Percentiles rank a stretch among this genome's conserved stretches.
Conservation (phyloP, 2,888 invertebrate genomes). For the Sinelater perroti region DNA sequence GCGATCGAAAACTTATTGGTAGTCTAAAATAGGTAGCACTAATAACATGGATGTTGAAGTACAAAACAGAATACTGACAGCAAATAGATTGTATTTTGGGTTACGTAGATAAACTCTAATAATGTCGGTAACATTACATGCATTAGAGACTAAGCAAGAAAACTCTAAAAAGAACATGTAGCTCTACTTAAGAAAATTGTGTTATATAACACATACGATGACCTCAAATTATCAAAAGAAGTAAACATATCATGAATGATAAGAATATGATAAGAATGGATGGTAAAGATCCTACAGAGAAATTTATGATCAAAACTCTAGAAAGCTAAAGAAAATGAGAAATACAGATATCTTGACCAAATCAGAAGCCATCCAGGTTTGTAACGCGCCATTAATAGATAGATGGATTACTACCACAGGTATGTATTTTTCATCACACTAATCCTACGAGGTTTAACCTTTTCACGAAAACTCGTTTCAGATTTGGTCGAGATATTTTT, state of each 20-base stretch:
- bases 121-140: background rate
- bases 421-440: no score
- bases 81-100: slow-evolving; percentile 1
- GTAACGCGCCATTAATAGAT: no score
- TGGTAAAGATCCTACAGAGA: background rate
- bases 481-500: no score
- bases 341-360: no score
- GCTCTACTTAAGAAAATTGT: slow-evolving; percentile 1
- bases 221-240: slow-evolving; percentile 2
- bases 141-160: background rate
- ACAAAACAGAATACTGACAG: background rate
- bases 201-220: background rate
- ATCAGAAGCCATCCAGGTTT: no score
- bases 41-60: background rate
- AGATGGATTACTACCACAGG: no score
- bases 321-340: slow-evolving; percentile 1
- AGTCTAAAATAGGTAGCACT: background rate
- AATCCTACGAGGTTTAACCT: no score
- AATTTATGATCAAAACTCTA: background rate
- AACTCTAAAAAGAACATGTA: background rate
- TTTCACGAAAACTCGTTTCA: no score
- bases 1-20: background rate
- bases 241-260: background rate
- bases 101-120: background rate
- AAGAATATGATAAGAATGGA: no score